A percentile compares a stretch with the other conserved stretches of the same genome.
These are phyloP conservation scores for Heliconius hortense DNA, from an alignment of 2,888 invertebrate species.

Conservation along the genomic window DNA sequence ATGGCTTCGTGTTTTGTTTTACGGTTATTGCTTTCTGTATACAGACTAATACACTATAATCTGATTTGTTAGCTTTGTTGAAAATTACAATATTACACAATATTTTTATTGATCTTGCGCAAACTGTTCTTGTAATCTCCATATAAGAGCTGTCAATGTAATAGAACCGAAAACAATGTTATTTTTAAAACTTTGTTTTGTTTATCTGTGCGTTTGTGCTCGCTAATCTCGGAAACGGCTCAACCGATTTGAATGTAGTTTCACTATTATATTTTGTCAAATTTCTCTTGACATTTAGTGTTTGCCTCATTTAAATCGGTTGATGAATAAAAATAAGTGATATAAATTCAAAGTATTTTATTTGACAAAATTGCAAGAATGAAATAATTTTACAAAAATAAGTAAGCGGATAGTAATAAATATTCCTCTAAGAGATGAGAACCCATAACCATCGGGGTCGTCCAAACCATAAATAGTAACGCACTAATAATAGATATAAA, in stretches of 20 bases:
- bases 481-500: not conserved
- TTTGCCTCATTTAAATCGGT: no score
- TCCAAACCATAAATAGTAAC: not conserved
- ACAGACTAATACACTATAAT: not conserved
- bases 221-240: no score
- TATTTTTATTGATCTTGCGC: not conserved
- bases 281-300: no score
- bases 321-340: no score
- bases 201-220: no score
- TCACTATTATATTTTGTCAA: no score
- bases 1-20: conserved; percentile 29
- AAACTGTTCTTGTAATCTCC: not conserved
- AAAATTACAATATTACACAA: not conserved
- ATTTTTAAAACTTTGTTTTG: no score
- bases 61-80: not conserved
- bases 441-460: not conserved
- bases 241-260: no score
- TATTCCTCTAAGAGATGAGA: not conserved
- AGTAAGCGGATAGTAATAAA: not conserved
- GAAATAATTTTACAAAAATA: no score
- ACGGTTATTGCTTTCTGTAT: conserved; percentile 19
- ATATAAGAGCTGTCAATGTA: not conserved
- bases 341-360: no score
- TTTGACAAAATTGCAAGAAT: no score
- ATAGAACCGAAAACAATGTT: no score